Conservation (phyloP, 2,797 vertebrate genomes). For the Eleutherodactylus coqui region DNA sequence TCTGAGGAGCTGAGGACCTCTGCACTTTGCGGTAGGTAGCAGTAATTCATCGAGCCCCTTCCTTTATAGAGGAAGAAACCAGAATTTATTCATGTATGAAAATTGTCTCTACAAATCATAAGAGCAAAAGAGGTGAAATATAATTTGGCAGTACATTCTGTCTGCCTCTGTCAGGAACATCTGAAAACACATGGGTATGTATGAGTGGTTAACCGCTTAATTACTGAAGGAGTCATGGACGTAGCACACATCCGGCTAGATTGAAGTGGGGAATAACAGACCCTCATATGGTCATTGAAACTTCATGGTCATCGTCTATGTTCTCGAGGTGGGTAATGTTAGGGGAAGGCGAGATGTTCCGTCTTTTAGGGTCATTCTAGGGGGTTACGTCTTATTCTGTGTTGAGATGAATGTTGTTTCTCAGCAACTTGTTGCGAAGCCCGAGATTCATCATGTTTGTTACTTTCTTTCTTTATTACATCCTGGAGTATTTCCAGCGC, state of each 20-base stretch:
- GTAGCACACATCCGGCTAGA: background rate
- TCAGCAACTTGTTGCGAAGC: conserved; percentile 26
- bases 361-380: background rate
- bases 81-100: conserved; percentile 24
- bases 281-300: background rate
- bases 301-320: background rate
- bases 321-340: background rate
- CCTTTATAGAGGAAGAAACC: conserved; percentile 3
- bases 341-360: conserved; percentile 7
- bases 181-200: conserved; percentile 52
- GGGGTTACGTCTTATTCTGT: background rate
- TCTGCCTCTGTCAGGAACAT: conserved; percentile 56
- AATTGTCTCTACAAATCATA: conserved; percentile 30
- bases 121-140: conserved; percentile 45
- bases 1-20: too few species aligned
- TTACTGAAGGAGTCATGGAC: conserved; percentile 9
- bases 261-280: background rate
- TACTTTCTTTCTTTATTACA: conserved; percentile 40
- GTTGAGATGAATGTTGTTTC: conserved; percentile 17
- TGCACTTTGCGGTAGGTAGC: background rate
- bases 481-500: conserved; percentile 52
- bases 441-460: conserved; percentile 43
- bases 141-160: conserved; percentile 60
- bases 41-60: background rate
- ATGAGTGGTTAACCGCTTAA: conserved; percentile 51